phyloP scores from a whole-genome alignment of 2,113 vertebrate species.

The Sinocyclocheilus anshuiensis region DNA sequence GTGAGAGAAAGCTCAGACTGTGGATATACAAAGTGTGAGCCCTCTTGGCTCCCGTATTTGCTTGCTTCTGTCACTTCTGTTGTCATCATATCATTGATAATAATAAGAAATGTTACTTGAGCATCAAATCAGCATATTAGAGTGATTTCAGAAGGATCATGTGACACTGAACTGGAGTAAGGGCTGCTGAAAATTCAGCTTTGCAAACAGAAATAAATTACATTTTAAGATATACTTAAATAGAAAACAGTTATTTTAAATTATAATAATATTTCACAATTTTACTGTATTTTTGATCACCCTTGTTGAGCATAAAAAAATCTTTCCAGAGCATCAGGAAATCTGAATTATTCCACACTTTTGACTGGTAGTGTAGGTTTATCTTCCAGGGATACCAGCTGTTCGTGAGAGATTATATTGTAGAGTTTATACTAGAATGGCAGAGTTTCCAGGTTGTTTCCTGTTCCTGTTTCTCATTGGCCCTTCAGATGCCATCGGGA shows the following conservation, averaged over 20 bases:
- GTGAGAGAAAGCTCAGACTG: background rate
- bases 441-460: background rate
- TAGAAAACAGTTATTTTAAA: background rate
- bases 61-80: background rate
- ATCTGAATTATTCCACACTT: background rate
- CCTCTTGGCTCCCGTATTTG: background rate
- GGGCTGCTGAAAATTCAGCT: background rate
- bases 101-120: background rate
- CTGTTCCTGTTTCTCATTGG: conserved; percentile 15
- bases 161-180: background rate
- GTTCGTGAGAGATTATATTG: background rate
- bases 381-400: background rate
- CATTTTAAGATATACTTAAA: background rate
- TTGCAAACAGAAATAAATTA: background rate
- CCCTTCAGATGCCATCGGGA: conserved; percentile 17
- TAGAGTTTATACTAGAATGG: background rate
- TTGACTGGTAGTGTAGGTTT: background rate
- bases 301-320: no score
- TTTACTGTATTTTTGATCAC: background rate
- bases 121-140: background rate
- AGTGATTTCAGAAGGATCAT: background rate
- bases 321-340: background rate
- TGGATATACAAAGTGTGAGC: background rate
- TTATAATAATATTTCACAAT: background rate
- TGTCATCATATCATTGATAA: background rate